Evolutionary conservation across 1,140 invertebrate genomes (phyloP).

Genomic region (Conus betulinus): DNA sequence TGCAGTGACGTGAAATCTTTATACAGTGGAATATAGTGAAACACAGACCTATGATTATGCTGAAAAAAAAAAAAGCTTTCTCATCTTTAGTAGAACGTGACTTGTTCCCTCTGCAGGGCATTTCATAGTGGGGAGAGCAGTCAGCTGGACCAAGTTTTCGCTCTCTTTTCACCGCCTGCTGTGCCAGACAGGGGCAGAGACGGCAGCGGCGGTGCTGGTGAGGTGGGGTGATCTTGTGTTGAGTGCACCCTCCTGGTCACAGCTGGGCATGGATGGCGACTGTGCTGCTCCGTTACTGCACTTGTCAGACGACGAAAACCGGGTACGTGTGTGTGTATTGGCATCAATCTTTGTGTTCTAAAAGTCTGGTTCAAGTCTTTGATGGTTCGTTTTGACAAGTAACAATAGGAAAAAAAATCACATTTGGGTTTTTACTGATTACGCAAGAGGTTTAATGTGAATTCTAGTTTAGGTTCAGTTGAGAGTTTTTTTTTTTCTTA

Average conservation of each 20-base stretch:
- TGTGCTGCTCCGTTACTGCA: slow-evolving; percentile 14
- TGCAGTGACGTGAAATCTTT: no score
- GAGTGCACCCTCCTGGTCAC: background rate
- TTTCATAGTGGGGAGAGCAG: slow-evolving; percentile 48
- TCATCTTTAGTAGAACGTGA: no score
- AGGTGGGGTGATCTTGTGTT: background rate
- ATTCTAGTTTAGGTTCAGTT: no score
- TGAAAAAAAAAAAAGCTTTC: no score
- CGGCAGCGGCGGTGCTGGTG: background rate
- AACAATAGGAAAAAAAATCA: no score
- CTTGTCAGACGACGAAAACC: slow-evolving; percentile 34
- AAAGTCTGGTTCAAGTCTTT: no score
- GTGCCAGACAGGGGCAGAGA: slow-evolving; percentile 1
- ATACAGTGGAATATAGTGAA: no score
- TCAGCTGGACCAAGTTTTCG: slow-evolving; percentile 59
- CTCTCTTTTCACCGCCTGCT: slow-evolving; percentile 47
- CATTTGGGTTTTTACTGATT: no score
- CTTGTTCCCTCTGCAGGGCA: slow-evolving; percentile 42
- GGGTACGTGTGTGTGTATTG: background rate
- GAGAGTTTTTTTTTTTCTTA: no score
- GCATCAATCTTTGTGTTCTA: background rate
- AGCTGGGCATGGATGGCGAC: background rate
- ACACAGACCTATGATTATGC: no score
- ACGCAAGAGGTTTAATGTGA: no score
- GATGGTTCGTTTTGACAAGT: no score